phyloP scores from a whole-genome alignment of 2,797 vertebrate species.

The Onychomys arenicola region DNA sequence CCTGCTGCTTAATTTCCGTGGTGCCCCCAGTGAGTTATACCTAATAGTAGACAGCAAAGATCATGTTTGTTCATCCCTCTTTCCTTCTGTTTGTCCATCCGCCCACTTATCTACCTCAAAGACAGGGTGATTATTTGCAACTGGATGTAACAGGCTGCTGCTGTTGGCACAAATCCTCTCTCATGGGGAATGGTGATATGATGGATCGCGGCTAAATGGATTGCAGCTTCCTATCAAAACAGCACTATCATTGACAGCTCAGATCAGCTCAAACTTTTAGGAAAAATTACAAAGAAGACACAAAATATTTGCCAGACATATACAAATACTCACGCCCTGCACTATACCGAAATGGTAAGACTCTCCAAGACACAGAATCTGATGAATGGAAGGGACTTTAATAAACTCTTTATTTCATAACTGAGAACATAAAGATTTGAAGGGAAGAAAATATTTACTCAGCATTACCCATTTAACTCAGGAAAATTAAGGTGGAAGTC shows the following conservation, averaged over 20 bases:
- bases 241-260: constrained; percentile 36
- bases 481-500: background rate
- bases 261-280: constrained; percentile 40
- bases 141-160: background rate
- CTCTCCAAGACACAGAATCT: background rate
- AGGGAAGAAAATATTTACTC: background rate
- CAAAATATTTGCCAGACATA: constrained; percentile 47
- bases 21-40: constrained; percentile 37
- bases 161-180: constrained; percentile 44
- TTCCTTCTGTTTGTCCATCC: background rate
- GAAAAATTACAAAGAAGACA: constrained; percentile 18
- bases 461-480: background rate
- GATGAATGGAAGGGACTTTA: background rate
- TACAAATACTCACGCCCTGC: background rate
- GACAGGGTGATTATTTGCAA: constrained; percentile 13
- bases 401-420: constrained; percentile 29
- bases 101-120: background rate
- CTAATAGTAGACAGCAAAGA: background rate
- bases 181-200: background rate
- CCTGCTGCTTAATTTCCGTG: constrained; percentile 61
- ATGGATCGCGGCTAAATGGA: constrained; percentile 46
- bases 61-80: background rate
- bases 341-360: background rate
- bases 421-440: background rate
- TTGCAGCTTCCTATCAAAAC: constrained; percentile 52